A percentile compares a stretch with the other conserved stretches of the same genome.
These are phyloP conservation scores for Pristionchus maxplancki DNA, from an alignment of 2,888 invertebrate species.

Conservation along the genomic window DNA sequence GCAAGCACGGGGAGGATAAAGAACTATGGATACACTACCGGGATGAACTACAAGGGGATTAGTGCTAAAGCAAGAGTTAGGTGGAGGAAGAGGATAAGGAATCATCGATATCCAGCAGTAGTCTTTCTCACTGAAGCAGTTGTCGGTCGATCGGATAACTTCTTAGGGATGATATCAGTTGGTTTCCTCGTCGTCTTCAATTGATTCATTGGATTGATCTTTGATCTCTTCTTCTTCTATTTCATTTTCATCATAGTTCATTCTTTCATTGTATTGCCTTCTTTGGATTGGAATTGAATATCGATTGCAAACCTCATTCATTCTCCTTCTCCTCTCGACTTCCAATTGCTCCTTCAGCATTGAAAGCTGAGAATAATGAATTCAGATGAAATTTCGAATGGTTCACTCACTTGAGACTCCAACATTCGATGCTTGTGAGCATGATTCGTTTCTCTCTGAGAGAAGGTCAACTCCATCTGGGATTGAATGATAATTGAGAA, in stretches of 20 bases:
- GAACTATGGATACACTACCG: background rate
- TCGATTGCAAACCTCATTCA: slow-evolving; percentile 41
- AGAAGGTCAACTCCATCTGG: slow-evolving; percentile 66
- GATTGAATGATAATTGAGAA: slow-evolving; percentile 49
- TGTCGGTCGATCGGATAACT: slow-evolving; percentile 5
- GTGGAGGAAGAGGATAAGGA: background rate
- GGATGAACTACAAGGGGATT: background rate
- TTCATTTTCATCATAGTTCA: slow-evolving; percentile 16
- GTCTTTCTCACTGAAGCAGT: background rate
- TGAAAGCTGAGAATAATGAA: slow-evolving; percentile 55
- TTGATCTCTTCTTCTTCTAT: background rate
- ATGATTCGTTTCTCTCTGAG: slow-evolving; percentile 59
- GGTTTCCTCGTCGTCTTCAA: slow-evolving; percentile 33
- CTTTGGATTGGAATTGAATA: background rate
- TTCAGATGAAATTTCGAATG: slow-evolving; percentile 59
- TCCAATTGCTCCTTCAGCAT: slow-evolving; percentile 70
- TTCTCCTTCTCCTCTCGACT: slow-evolving; percentile 62
- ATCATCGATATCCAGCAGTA: slow-evolving; percentile 16
- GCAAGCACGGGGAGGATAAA: background rate
- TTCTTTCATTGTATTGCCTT: background rate
- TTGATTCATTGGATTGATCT: background rate
- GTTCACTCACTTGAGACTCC: slow-evolving; percentile 62
- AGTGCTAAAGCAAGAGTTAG: background rate
- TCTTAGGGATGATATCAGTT: slow-evolving; percentile 14
- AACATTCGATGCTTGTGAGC: slow-evolving; percentile 65